phyloP scores from a whole-genome alignment of 2,888 invertebrate species.

The Invenusta paracnida region DNA sequence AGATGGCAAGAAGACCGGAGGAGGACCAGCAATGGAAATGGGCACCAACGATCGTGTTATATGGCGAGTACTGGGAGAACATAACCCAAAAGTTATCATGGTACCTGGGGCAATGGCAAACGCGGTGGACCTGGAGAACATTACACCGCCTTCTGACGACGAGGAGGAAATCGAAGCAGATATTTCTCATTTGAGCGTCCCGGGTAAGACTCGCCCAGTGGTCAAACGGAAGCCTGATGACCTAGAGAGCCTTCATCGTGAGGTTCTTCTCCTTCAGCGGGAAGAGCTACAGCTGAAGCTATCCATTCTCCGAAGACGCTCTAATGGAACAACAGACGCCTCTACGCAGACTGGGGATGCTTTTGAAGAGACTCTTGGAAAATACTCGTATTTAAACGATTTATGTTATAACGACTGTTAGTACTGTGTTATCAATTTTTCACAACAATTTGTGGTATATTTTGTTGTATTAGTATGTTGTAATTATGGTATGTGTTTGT shows the following conservation, averaged over 20 bases:
- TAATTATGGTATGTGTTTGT: no score
- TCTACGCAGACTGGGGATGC: neutral
- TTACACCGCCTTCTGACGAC: neutral
- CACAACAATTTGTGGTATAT: no score
- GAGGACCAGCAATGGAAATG: neutral
- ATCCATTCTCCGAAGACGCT: neutral
- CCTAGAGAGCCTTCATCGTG: neutral
- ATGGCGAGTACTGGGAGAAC: neutral
- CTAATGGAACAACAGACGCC: neutral
- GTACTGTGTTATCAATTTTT: no score
- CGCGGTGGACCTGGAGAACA: neutral
- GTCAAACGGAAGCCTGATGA: neutral
- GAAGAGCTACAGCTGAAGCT: neutral
- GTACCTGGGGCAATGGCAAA: neutral
- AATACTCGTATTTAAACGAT: no score
- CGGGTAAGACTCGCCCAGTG: neutral
- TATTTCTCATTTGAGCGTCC: neutral
- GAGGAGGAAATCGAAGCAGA: neutral
- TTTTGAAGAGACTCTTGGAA: no score
- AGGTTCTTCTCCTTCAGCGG: neutral
- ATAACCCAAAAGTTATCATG: neutral
- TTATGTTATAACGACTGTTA: no score
- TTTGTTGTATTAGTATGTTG: no score
- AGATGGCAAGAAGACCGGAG: neutral
- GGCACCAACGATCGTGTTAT: neutral